These are phyloP conservation scores for Drosophila repletoides DNA, from an alignment of 1,140 invertebrate genomes.

Conservation along the genomic window DNA sequence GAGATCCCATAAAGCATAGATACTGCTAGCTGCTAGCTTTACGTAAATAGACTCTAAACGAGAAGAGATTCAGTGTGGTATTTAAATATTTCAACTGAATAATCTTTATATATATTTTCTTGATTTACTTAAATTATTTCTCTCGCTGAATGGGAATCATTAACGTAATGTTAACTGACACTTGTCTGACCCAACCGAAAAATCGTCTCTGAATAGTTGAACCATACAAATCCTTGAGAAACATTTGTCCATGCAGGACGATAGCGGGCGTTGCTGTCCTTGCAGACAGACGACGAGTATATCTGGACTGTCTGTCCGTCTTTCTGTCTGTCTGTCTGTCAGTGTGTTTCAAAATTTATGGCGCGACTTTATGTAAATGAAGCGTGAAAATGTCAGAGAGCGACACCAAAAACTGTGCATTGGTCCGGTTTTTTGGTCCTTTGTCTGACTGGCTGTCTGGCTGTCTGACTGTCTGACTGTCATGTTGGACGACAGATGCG, in stretches of 20 bases:
- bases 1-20: too few species aligned
- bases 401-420: neutral
- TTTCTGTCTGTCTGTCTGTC: too few species aligned
- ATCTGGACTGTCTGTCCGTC: slow-evolving; percentile 44
- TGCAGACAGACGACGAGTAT: slow-evolving; percentile 1
- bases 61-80: too few species aligned
- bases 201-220: slow-evolving; percentile 3
- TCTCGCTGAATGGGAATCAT: neutral
- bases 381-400: slow-evolving; percentile 44
- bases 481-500: slow-evolving; percentile 36
- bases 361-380: slow-evolving; percentile 73
- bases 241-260: slow-evolving; percentile 3
- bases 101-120: too few species aligned
- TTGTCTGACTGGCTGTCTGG: neutral
- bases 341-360: slow-evolving; percentile 68
- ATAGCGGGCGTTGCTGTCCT: slow-evolving; percentile 7
- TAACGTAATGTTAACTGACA: neutral
- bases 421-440: neutral
- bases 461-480: slow-evolving; percentile 34
- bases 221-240: slow-evolving; percentile 7
- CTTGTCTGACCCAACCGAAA: neutral
- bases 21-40: too few species aligned
- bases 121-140: neutral
- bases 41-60: too few species aligned
- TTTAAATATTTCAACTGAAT: too few species aligned